These are phyloP conservation scores for rabbit (Oryctolagus cuniculus) DNA, from an alignment of 2,113 vertebrate species.

Conservation along the genomic window DNA sequence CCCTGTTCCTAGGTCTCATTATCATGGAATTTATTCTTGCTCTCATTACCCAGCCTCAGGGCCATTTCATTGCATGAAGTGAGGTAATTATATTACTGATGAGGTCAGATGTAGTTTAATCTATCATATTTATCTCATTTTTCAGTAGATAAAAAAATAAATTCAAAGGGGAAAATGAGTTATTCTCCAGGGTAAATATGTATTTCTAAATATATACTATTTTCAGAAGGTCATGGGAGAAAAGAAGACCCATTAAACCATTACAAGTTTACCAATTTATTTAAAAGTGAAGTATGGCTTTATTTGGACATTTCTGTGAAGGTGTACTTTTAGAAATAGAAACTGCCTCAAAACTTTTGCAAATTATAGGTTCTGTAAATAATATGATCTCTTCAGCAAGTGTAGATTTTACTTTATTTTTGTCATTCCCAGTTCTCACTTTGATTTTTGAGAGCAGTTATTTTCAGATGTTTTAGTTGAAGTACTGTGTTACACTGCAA, in stretches of 20 bases:
- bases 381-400: background rate
- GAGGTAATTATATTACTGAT: background rate
- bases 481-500: background rate
- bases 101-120: background rate
- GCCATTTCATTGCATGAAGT: background rate
- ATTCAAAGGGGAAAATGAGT: background rate
- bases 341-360: conserved; percentile 35
- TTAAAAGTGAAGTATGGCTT: background rate
- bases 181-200: background rate
- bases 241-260: background rate
- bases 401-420: background rate
- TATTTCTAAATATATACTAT: background rate
- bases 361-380: conserved; percentile 17
- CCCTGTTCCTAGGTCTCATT: background rate
- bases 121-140: background rate
- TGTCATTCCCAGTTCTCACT: conserved; percentile 42
- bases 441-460: conserved; percentile 57
- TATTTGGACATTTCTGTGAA: background rate
- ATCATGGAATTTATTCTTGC: background rate
- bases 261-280: conserved; percentile 14
- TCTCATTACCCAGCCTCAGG: background rate
- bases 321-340: background rate
- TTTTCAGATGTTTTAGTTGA: conserved; percentile 57
- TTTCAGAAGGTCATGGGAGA: background rate
- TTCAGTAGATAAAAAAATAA: background rate